Evolutionary conservation across 92 coral and sea anemone genomes (phyloP), one percentile per base, ranked within the genome.

Genomic region (Pocillopora grandis): DNA sequence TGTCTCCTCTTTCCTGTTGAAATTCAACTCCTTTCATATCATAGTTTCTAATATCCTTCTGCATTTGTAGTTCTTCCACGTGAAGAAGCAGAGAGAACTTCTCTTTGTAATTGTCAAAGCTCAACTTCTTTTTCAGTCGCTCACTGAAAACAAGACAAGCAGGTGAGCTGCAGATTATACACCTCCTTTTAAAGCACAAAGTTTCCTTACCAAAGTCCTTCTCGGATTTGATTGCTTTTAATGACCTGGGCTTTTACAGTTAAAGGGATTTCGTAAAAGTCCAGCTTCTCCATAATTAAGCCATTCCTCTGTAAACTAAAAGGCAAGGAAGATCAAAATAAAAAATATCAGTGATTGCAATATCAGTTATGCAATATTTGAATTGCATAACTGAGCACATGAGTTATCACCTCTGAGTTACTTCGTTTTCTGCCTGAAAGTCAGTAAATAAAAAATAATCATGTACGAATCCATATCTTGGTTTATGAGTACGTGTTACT

Each of bases 31-130:
- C 91, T 48, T 87, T 78, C 85, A 92, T 84, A 58, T 92, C 95
- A 33, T 89, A 92, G 62, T 71, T 87, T 62, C 95, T 88, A 76
- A 92, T 92, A 71, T 92, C 95, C 55, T 76, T 92, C 65, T 86
- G 86, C 95, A 92, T 89, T 87, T 92, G 95, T 52, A 89, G 58
- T 66, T 92, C 95, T 80, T 92, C 95, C 9, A 89, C 23, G 33
- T 92, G 93, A 7, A 92, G 82, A 7, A 89, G 89, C 55, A 73
- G 59, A 18, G 80, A 52, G 58, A 89, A 86, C 60, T 89, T 90
- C 20, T 89, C 89, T 61, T 84, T 80, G 83, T 89, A 92, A 61
- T 72, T 86, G 48, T 70, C 81, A 57, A 89, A 92, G 17, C 86
- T 76, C 87, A 92, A 65, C 35, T 78, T 88, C 49, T 71, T 61